Percentiles rank a stretch among this genome's conserved stretches.
phyloP scores from a whole-genome alignment of 2,797 vertebrate species.

The Fundulus diaphanus region DNA sequence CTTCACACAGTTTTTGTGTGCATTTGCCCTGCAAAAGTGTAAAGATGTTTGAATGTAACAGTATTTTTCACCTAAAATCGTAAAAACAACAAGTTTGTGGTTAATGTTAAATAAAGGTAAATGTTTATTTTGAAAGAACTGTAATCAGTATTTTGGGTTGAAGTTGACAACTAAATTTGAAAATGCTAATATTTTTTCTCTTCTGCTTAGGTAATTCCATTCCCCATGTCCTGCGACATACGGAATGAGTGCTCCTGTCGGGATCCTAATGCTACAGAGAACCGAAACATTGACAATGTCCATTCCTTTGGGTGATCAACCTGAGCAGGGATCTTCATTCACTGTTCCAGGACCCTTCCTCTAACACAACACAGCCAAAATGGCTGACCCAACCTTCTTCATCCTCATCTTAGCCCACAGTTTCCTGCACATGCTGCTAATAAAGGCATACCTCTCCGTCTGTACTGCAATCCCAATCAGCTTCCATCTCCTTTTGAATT shows the following conservation, averaged over 20 bases:
- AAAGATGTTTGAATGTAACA: neutral
- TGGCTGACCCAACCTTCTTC: slow-evolving; percentile 75
- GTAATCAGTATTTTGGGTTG: neutral
- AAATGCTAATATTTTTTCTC: slow-evolving; percentile 4
- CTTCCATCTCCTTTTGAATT: slow-evolving; percentile 59
- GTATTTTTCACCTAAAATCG: neutral
- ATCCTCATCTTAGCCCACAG: slow-evolving; percentile 61
- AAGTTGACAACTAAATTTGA: neutral
- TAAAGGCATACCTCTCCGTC: slow-evolving; percentile 83
- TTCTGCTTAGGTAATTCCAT: slow-evolving; percentile 89
- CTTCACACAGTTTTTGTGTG: neutral
- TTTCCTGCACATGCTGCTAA: slow-evolving; percentile 85
- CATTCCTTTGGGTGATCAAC: slow-evolving; percentile 82
- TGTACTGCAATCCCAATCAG: slow-evolving; percentile 86
- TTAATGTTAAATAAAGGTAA: neutral
- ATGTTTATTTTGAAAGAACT: neutral
- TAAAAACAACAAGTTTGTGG: neutral
- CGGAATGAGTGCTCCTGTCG: slow-evolving; percentile 93
- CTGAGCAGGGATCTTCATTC: slow-evolving; percentile 52
- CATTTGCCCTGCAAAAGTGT: neutral
- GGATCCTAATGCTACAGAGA: slow-evolving; percentile 91
- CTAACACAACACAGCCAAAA: slow-evolving; percentile 70
- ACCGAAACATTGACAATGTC: slow-evolving; percentile 79
- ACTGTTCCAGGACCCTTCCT: slow-evolving; percentile 55
- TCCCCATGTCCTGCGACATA: slow-evolving; percentile 94